phyloP scores from a whole-genome alignment of 2,113 vertebrate genomes.

The Brachirus orientalis region DNA sequence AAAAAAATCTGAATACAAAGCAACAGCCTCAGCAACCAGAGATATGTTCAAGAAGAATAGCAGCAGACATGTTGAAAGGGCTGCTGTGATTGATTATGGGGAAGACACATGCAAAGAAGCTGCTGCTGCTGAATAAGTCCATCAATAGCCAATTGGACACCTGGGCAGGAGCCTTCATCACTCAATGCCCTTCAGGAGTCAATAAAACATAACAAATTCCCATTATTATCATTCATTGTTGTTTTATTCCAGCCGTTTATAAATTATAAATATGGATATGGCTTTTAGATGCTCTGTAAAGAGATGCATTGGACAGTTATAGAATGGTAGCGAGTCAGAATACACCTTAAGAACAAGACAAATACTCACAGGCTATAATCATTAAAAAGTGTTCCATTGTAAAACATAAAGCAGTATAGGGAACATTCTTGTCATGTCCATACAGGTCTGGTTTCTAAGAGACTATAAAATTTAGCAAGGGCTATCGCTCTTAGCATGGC shows the following conservation, averaged over 20 bases:
- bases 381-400: slow-evolving; percentile 45
- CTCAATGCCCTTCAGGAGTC: slow-evolving; percentile 33
- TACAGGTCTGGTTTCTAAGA: slow-evolving; percentile 54
- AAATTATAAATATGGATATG: slow-evolving; percentile 40
- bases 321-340: slow-evolving; percentile 13
- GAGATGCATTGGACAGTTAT: slow-evolving; percentile 46
- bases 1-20: background rate
- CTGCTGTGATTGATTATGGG: slow-evolving; percentile 41
- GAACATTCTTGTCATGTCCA: slow-evolving; percentile 44
- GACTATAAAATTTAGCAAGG: slow-evolving; percentile 24
- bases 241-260: slow-evolving; percentile 18
- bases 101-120: slow-evolving; percentile 35
- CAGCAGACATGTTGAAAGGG: slow-evolving; percentile 7
- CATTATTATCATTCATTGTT: slow-evolving; percentile 2
- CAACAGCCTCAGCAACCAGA: background rate
- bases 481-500: background rate
- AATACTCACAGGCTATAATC: slow-evolving; percentile 22
- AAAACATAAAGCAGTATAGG: slow-evolving; percentile 30
- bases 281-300: slow-evolving; percentile 24
- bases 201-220: slow-evolving; percentile 40
- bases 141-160: slow-evolving; percentile 46
- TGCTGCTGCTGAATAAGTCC: slow-evolving; percentile 23
- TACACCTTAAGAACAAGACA: slow-evolving; percentile 22
- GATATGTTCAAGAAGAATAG: slow-evolving; percentile 11
- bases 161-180: slow-evolving; percentile 40